phyloP scores from a whole-genome alignment of 1,140 invertebrate species.

The Oryzaephilus surinamensis region DNA sequence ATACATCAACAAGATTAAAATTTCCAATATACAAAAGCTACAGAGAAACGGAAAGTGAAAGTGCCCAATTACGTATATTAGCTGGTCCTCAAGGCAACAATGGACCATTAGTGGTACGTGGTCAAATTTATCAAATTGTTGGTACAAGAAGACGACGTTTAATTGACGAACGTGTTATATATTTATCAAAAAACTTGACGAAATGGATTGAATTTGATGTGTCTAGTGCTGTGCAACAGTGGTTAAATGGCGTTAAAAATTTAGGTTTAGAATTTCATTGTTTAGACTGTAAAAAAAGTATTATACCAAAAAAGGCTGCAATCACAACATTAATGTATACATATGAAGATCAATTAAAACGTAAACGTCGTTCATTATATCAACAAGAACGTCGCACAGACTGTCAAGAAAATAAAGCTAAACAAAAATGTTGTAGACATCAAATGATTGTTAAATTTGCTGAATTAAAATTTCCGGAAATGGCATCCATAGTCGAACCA shows the following conservation, averaged over 20 bases:
- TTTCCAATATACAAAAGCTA: slow-evolving; percentile 17
- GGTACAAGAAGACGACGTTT: slow-evolving; percentile 20
- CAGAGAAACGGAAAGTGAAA: slow-evolving; percentile 20
- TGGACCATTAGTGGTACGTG: slow-evolving; percentile 12
- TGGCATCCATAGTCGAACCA: slow-evolving; percentile 59
- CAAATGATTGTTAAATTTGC: slow-evolving; percentile 53
- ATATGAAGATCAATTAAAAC: too few relatives aligned
- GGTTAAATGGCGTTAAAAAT: slow-evolving; percentile 38
- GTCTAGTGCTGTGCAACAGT: slow-evolving; percentile 39
- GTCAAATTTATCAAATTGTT: slow-evolving; percentile 27
- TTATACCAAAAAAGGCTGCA: slow-evolving; percentile 31
- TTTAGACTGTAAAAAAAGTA: slow-evolving; percentile 32
- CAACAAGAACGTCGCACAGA: slow-evolving; percentile 37
- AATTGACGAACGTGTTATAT: slow-evolving; percentile 22
- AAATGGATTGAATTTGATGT: slow-evolving; percentile 48
- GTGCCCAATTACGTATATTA: slow-evolving; percentile 27
- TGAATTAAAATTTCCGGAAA: slow-evolving; percentile 43
- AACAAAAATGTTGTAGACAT: slow-evolving; percentile 52
- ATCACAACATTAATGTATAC: slow-evolving; percentile 38
- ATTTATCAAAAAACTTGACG: slow-evolving; percentile 19
- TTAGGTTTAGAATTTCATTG: slow-evolving; percentile 43
- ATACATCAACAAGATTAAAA: slow-evolving; percentile 15
- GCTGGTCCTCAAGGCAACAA: slow-evolving; percentile 15
- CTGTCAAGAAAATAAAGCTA: slow-evolving; percentile 40
- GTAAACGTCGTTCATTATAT: slow-evolving; percentile 21